These are phyloP conservation scores for Acyrthosiphon pisum DNA, from an alignment of 1,140 invertebrate species.

Conservation along the genomic window DNA sequence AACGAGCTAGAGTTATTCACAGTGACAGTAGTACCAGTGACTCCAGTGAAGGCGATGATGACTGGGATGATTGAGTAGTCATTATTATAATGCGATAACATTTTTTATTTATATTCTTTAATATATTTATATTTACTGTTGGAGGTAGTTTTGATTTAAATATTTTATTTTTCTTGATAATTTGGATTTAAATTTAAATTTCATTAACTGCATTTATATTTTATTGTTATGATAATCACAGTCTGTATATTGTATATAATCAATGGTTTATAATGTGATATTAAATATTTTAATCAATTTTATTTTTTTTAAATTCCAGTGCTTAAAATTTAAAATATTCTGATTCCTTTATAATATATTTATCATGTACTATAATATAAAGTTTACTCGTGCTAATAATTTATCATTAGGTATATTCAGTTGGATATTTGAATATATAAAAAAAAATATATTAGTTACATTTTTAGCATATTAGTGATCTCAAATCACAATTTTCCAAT, in stretches of 20 bases:
- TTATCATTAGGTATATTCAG: neutral
- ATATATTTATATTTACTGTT: constrained; percentile 30
- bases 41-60: constrained; percentile 63
- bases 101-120: neutral
- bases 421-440: neutral
- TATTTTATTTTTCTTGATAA: neutral
- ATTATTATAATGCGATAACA: neutral
- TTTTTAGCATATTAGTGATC: too few relatives aligned
- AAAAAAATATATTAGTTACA: neutral
- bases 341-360: neutral
- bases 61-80: constrained; percentile 69
- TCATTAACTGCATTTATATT: constrained; percentile 24
- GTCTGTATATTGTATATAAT: neutral
- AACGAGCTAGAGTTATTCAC: constrained; percentile 75
- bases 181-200: neutral
- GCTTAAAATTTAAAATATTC: neutral
- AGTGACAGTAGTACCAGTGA: constrained; percentile 66
- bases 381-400: neutral
- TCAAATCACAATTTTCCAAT: neutral
- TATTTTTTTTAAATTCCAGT: neutral
- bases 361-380: too few relatives aligned
- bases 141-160: neutral
- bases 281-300: constrained; percentile 16
- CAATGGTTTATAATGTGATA: constrained; percentile 1
- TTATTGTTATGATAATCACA: constrained; percentile 14